Evolutionary conservation across 2,113 vertebrate species (phyloP).

Genomic region (Hoplias malabaricus): DNA sequence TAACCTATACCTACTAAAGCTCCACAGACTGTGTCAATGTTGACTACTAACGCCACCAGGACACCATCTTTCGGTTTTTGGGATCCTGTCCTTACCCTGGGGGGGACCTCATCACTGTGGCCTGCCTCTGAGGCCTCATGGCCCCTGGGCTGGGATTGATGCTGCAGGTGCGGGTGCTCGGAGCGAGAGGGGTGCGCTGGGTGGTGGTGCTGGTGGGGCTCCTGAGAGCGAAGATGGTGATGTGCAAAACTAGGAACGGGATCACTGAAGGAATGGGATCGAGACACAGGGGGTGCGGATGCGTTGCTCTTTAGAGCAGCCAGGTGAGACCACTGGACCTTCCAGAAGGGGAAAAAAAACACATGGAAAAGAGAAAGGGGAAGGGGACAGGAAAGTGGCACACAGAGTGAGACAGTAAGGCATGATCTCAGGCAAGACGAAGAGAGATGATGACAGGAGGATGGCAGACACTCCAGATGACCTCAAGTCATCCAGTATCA

Average conservation of each 20-base stretch:
- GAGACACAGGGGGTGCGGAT: slow-evolving; percentile 76
- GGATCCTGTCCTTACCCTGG: slow-evolving; percentile 84
- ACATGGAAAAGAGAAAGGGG: slow-evolving; percentile 63
- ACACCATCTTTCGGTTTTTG: neutral
- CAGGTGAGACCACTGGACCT: slow-evolving; percentile 96
- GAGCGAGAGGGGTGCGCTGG: slow-evolving; percentile 23
- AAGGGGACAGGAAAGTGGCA: neutral
- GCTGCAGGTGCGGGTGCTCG: slow-evolving; percentile 66
- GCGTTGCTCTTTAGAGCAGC: slow-evolving; percentile 93
- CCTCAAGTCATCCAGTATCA: neutral
- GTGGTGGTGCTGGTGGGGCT: slow-evolving; percentile 36
- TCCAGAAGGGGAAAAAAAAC: slow-evolving; percentile 82
- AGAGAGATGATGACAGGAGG: neutral
- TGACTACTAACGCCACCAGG: neutral
- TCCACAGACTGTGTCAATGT: too few relatives aligned
- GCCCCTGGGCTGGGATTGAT: slow-evolving; percentile 69
- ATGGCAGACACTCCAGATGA: neutral
- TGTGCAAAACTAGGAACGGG: slow-evolving; percentile 84
- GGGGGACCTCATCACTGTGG: slow-evolving; percentile 82
- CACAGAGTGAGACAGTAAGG: slow-evolving; percentile 5
- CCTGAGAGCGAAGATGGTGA: slow-evolving; percentile 84
- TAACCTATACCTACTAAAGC: too few relatives aligned
- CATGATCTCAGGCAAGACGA: slow-evolving; percentile 54
- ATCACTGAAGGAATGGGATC: slow-evolving; percentile 93
- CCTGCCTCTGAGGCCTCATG: slow-evolving; percentile 15